Evolutionary conservation across 2,888 invertebrate species (phyloP).

Genomic region (Noctua janthina): DNA sequence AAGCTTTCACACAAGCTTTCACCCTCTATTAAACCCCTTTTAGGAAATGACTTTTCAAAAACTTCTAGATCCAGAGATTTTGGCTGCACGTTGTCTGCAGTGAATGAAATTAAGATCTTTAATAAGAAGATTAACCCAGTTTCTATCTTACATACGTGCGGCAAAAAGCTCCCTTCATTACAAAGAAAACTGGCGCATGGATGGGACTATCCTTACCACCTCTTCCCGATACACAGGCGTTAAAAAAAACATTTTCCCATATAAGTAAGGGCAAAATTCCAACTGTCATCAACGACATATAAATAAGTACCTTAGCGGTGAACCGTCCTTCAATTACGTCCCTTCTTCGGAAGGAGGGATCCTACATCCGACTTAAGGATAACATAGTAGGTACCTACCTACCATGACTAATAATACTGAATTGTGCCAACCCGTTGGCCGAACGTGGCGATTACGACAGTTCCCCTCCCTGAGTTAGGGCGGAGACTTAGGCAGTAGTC

Average conservation of each 20-base stretch:
- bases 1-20: background rate
- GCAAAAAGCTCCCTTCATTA: background rate
- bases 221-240: background rate
- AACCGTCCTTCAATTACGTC: slow-evolving; percentile 34
- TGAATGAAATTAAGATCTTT: background rate
- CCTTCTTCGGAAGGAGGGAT: slow-evolving; percentile 4
- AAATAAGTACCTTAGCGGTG: slow-evolving; percentile 39
- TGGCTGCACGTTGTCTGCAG: background rate
- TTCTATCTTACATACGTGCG: background rate
- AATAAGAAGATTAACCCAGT: background rate
- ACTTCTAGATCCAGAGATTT: background rate
- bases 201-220: background rate
- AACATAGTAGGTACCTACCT: slow-evolving; percentile 12
- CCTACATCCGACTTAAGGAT: slow-evolving; percentile 25
- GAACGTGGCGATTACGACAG: slow-evolving; percentile 28
- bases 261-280: background rate
- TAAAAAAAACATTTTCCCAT: background rate
- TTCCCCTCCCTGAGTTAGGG: slow-evolving; percentile 7
- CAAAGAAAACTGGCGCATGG: background rate
- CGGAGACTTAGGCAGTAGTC: background rate
- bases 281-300: slow-evolving; percentile 22
- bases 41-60: background rate
- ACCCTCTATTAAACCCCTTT: background rate
- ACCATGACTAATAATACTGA: slow-evolving; percentile 20
- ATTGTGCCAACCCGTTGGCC: slow-evolving; percentile 16